Evolutionary conservation across 2,888 invertebrate genomes (phyloP).

Genomic region (Leptinotarsa juncta): DNA sequence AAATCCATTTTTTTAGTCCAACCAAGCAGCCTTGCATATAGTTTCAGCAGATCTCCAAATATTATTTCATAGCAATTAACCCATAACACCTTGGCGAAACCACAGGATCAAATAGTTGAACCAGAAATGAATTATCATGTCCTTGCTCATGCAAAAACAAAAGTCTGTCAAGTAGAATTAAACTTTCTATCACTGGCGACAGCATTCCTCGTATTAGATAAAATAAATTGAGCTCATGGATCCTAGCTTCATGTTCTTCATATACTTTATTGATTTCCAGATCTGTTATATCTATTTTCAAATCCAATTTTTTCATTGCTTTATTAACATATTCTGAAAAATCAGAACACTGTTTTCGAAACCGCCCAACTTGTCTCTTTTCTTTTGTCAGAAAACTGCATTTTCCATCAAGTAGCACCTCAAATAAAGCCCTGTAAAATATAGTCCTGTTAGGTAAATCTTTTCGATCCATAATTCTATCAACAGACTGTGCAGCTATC

Average conservation of each 20-base stretch:
- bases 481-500: slow-evolving; percentile 87
- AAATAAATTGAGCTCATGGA: slow-evolving; percentile 77
- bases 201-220: slow-evolving; percentile 81
- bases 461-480: slow-evolving; percentile 71
- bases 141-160: slow-evolving; percentile 79
- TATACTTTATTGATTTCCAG: slow-evolving; percentile 65
- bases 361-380: slow-evolving; percentile 70
- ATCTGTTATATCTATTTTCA: slow-evolving; percentile 67
- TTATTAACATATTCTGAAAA: slow-evolving; percentile 79
- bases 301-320: slow-evolving; percentile 73
- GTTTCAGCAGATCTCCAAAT: background rate
- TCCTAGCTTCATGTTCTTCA: slow-evolving; percentile 62
- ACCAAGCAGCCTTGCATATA: no score
- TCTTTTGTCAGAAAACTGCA: slow-evolving; percentile 62
- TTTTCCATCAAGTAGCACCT: slow-evolving; percentile 70
- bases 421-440: slow-evolving; percentile 81
- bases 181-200: slow-evolving; percentile 83
- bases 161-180: slow-evolving; percentile 85
- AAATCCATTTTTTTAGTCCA: no score
- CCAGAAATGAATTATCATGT: slow-evolving; percentile 72
- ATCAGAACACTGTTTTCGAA: slow-evolving; percentile 66
- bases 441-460: slow-evolving; percentile 75
- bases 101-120: slow-evolving; percentile 85
- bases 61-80: slow-evolving; percentile 72
- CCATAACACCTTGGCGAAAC: slow-evolving; percentile 87